Evolutionary conservation across 2,113 vertebrate species (phyloP), one percentile per base, ranked within the genome.

Genomic region (Grus americana): DNA sequence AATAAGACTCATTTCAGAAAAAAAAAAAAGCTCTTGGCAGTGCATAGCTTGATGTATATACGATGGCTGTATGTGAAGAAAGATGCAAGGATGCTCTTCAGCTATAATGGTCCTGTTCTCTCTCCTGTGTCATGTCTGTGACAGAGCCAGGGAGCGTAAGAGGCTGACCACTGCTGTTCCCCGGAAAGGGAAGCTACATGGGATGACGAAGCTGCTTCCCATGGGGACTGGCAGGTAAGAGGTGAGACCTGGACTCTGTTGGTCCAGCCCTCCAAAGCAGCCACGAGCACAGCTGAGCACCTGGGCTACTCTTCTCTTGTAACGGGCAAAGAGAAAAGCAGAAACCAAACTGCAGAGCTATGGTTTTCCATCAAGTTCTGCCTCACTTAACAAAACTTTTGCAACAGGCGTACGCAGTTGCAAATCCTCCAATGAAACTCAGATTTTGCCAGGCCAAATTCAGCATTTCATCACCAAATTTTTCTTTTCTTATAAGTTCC

Each of bases 401-500:
- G 32, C 40, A 71, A 26, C 0, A 6, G 46, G 24, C 49, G 72
- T 1, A 54, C 1, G 0, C 1, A 40, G 15, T 13, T 86, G 40
- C 54, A 91, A 80, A 83, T 52, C 4, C 15, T 32, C 44, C 4
- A 2, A 7, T 20, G 29, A 84, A 89, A 89, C 9, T 12, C 47
- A 29, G 7, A 12, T 63, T 75, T 32, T 62, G 38, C 29, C 27
- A 59, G 7, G 17, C 11, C 17, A 32, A 78, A 65, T 6, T 21
- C 23, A 5, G 22, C 11, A 73, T 92, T 83, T 62, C 46, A 55
- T n/a, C 40, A 62, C 9, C 4, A 6, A 30, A 4, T 44, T 44
- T 62, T 50, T 47, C 7, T 46, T 68, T n/a, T 68, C 47, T 68
- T 34, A 2, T 22, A 47, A 38, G 5, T 44, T 87, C 36, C 46